Base-by-base conservation (phyloP, 2,113 vertebrate genomes). In the Thymallus thymallus region DNA sequence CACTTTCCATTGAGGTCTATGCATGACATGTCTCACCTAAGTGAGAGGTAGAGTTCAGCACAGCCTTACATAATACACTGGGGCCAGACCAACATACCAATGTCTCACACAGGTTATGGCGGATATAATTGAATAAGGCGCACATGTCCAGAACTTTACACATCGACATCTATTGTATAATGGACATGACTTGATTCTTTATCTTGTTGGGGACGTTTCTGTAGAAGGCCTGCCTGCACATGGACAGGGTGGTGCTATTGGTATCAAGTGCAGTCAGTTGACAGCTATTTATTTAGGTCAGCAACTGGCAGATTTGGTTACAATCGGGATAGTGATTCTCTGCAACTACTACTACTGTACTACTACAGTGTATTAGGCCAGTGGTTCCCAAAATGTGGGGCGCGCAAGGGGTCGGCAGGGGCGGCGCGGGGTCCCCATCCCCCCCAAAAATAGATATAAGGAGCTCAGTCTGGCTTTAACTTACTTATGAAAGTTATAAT, bases 11-110 rank as follows among this genome's bases (percentile, higher is more conserved):
- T 13, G 35, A 35, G 16, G 35, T 35, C 35, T 23, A 46, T 24
- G 66, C 32, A 67, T n/a, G 32, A 68, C 4, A 67, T 35, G 66
- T 68, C 66, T 41, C 66, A 68, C 35, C 32, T 45, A 2, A 46
- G 66, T 23, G 66, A 68, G 20, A 68, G 35, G 66, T 22, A 46
- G 22, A 23, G 32, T 29, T 45, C 66, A 66, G 64, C 64, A 20
- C 24, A 5, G 51, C 18, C 2, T 60, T 60, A 22, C n/a, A 60
- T 60, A 60, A 7, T 16, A 2, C 18, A n/a, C 56, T 58, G n/a
- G 16, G 16, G 46, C 46, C 46, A 51, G 46, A 51, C 46, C 16
- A 18, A 51, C 46, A 51, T 18, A 14, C 13, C 12, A 13, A 16
- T 51, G 16, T 51, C 46, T 51, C 46, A 48, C 9, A 16, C 20